These are phyloP conservation scores for Caenorhabditis uteleia DNA, from an alignment of 2,888 invertebrate species.

Conservation along the genomic window DNA sequence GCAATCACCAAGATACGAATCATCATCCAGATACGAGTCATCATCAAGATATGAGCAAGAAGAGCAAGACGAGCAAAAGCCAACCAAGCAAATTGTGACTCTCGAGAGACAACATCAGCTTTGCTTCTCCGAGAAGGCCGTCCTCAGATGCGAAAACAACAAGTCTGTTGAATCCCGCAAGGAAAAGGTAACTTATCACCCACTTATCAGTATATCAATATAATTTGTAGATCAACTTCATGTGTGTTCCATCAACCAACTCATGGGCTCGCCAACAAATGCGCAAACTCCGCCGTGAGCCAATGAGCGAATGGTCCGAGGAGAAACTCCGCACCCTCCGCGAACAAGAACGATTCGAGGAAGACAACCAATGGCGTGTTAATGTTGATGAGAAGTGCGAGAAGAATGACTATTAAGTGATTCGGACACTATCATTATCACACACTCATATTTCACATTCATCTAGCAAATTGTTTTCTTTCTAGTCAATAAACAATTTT, in stretches of 20 bases:
- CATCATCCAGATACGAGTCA: constrained; percentile 7
- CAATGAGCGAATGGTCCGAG: constrained; percentile 23
- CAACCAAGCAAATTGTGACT: constrained; percentile 48
- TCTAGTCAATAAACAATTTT: too few species aligned
- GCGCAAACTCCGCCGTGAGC: constrained; percentile 37
- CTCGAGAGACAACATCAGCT: constrained; percentile 56
- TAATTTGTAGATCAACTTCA: constrained; percentile 27
- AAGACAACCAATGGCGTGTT: constrained; percentile 19
- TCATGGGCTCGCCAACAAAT: constrained; percentile 34
- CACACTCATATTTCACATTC: background rate
- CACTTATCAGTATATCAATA: background rate
- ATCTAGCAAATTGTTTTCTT: constrained; percentile 12
- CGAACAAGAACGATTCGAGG: too few species aligned
- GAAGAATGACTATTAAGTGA: constrained; percentile 30
- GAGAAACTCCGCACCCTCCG: constrained; percentile 15
- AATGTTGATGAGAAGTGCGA: constrained; percentile 31
- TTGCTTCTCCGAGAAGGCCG: constrained; percentile 62
- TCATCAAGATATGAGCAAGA: constrained; percentile 23
- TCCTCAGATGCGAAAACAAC: constrained; percentile 46
- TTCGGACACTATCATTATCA: too few species aligned
- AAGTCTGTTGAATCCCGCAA: constrained; percentile 31
- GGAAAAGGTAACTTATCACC: constrained; percentile 18
- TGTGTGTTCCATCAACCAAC: constrained; percentile 36
- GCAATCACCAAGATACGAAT: constrained; percentile 11
- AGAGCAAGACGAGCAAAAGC: constrained; percentile 29